phyloP scores from a whole-genome alignment of 1,140 invertebrate genomes.

The Sipha flava region DNA sequence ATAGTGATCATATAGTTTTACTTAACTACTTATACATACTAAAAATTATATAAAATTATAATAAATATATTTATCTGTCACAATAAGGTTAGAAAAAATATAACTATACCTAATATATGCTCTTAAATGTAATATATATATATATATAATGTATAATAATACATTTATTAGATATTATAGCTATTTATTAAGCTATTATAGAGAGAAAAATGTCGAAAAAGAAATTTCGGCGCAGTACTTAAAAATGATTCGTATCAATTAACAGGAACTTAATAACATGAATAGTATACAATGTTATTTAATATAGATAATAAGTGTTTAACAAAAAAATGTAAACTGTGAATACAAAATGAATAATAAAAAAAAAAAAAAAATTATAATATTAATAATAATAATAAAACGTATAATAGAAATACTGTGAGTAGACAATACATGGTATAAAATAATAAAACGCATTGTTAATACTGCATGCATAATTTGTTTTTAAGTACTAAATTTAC shows the following conservation, averaged over 20 bases:
- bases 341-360: too few relatives aligned
- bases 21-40: too few relatives aligned
- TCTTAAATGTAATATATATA: too few relatives aligned
- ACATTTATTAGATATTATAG: not conserved
- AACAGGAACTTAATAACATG: not conserved
- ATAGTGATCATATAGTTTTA: too few relatives aligned
- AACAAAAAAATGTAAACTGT: not conserved
- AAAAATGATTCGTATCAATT: not conserved
- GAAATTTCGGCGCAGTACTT: not conserved
- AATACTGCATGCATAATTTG: not conserved
- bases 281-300: not conserved
- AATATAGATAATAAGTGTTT: not conserved
- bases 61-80: too few relatives aligned
- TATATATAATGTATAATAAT: too few relatives aligned
- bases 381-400: too few relatives aligned
- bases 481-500: not conserved
- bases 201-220: not conserved
- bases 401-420: not conserved
- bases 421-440: not conserved
- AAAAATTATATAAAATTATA: too few relatives aligned
- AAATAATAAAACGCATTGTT: not conserved
- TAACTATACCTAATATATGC: too few relatives aligned
- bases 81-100: too few relatives aligned
- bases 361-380: too few relatives aligned
- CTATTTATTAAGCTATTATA: not conserved